Percentiles rank a stretch among this genome's conserved stretches.
phyloP scores from a whole-genome alignment of 2,113 vertebrate genomes.

The Aptenodytes forsteri region DNA sequence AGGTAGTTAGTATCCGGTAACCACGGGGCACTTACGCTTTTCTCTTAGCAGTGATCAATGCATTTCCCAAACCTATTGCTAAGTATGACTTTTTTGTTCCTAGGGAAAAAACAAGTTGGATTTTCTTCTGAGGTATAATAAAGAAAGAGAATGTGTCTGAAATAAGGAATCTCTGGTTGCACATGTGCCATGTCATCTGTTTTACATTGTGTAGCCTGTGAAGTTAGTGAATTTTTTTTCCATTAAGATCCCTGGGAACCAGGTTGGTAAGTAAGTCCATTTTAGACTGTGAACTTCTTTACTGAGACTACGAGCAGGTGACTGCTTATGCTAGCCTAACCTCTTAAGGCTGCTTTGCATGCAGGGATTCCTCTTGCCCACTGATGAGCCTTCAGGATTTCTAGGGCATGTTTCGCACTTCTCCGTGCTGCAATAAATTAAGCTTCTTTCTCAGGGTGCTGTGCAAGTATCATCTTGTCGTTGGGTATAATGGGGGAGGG shows the following conservation, averaged over 20 bases:
- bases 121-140: not conserved
- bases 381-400: not conserved
- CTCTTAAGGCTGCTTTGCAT: not conserved
- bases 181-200: not conserved
- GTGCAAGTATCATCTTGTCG: not conserved
- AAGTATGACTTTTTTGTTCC: not conserved
- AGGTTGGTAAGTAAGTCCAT: not conserved
- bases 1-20: not conserved
- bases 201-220: not conserved
- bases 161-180: not conserved
- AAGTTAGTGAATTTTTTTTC: not conserved
- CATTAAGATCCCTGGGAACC: not conserved
- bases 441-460: not conserved
- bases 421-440: not conserved
- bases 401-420: not conserved
- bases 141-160: not conserved
- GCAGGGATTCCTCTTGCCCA: not conserved
- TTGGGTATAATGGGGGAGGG: not conserved
- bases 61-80: not conserved
- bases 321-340: not conserved
- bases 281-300: not conserved
- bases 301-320: not conserved
- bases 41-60: not conserved
- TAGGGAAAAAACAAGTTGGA: not conserved
- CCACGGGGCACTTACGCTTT: not conserved